Evolutionary conservation across 64 coral and sea anemone genomes (phyloP).

Genomic region (Anthopleura sola): DNA sequence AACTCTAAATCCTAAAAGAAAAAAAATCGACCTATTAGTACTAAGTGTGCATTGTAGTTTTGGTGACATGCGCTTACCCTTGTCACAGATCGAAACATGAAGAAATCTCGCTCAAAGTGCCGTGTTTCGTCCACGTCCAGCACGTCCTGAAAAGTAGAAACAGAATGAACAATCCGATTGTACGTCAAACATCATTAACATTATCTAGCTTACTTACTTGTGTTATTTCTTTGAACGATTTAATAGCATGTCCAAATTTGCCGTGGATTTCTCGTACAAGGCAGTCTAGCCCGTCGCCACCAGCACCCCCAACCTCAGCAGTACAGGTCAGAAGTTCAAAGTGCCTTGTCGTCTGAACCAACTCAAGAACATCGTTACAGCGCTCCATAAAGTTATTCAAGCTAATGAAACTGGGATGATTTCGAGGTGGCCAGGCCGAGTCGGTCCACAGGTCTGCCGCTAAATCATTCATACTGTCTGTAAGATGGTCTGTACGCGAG

Average conservation of each 20-base stretch:
- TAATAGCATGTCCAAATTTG: constrained; percentile 73
- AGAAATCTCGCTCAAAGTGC: constrained; percentile 97
- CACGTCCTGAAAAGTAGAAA: constrained; percentile 63
- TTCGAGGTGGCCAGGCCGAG: constrained; percentile 93
- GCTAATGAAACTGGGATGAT: constrained; percentile 66
- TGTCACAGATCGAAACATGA: constrained; percentile 89
- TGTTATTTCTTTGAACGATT: constrained; percentile 75
- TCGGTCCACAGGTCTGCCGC: constrained; percentile 89
- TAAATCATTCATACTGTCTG: constrained; percentile 49
- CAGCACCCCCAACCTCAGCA: constrained; percentile 91
- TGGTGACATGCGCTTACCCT: constrained; percentile 55
- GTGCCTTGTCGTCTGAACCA: constrained; percentile 98
- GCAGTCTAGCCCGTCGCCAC: constrained; percentile 76
- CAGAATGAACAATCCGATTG: background rate
- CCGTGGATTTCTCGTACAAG: constrained; percentile 85
- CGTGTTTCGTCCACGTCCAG: constrained; percentile 80
- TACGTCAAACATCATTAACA: background rate
- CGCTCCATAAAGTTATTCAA: constrained; percentile 98
- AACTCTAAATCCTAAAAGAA: constrained; percentile 73
- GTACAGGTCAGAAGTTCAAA: constrained; percentile 87
- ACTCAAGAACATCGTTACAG: constrained; percentile 98
- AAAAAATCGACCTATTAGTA: background rate
- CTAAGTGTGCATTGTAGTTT: too few species aligned
- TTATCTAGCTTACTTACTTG: constrained; percentile 39
- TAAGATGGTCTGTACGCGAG: constrained; percentile 18